Percentiles rank a stretch among this genome's conserved stretches.
phyloP scores from a whole-genome alignment of 2,113 vertebrate genomes.

The Peucedramus taeniatus region DNA sequence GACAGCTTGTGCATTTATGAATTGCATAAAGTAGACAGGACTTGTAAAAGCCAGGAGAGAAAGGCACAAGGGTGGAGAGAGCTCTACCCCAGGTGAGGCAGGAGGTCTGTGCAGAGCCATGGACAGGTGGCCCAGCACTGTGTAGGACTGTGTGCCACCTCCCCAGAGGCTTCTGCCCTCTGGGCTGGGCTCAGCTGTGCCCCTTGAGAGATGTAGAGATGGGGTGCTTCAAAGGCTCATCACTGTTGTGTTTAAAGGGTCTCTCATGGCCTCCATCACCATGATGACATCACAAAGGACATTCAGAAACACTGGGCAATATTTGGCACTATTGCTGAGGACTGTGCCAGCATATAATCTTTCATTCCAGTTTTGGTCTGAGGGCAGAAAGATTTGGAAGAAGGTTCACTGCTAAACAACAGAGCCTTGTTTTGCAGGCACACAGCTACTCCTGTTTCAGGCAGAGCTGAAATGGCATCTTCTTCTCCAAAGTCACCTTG shows the following conservation, averaged over 20 bases:
- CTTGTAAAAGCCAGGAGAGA: neutral
- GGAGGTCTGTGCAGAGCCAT: neutral
- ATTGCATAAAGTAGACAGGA: neutral
- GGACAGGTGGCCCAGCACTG: neutral
- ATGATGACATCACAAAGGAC: neutral
- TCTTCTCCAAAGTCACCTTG: neutral
- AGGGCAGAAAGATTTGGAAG: neutral
- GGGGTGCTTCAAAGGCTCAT: accelerated
- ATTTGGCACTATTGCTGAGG: neutral
- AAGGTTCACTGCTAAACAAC: neutral
- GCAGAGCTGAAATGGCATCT: neutral
- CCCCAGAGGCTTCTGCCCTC: neutral
- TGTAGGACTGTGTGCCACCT: neutral
- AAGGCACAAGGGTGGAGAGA: neutral
- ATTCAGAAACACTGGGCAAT: neutral
- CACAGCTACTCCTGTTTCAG: neutral
- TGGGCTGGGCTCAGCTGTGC: neutral
- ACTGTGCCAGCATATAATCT: neutral
- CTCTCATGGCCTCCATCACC: neutral
- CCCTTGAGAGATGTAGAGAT: neutral
- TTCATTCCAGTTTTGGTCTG: neutral
- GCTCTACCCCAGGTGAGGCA: neutral
- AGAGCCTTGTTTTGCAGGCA: neutral
- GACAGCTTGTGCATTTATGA: neutral
- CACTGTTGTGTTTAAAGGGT: neutral